Conservation (phyloP, 2,888 invertebrate genomes). For the Dysmachus trigonus region DNA sequence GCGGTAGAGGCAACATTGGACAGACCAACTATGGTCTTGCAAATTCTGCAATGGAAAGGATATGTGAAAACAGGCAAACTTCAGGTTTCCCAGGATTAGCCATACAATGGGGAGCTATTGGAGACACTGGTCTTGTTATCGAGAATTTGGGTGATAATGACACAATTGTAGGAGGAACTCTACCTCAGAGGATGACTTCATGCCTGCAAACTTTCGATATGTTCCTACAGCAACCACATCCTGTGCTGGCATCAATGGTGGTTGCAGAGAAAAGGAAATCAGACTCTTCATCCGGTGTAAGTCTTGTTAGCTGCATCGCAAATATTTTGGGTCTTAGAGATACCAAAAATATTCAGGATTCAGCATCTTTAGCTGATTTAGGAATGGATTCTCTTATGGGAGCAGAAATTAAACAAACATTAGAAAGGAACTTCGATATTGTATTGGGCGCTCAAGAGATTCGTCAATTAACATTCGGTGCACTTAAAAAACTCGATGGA, state of each 20-base stretch:
- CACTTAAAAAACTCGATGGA: conserved; percentile 69
- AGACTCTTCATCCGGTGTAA: conserved; percentile 68
- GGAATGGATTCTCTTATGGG: conserved; percentile 99
- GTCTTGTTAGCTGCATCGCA: conserved; percentile 81
- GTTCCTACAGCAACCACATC: conserved; percentile 89
- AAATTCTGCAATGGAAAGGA: conserved; percentile 97
- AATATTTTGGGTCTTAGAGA: conserved; percentile 94
- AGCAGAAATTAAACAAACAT: conserved; percentile 96
- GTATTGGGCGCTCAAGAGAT: conserved; percentile 92
- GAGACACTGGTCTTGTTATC: conserved; percentile 93
- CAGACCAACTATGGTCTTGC: conserved; percentile 97
- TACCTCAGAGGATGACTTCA: conserved; percentile 95
- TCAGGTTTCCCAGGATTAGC: conserved; percentile 88
- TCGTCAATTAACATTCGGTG: conserved; percentile 81
- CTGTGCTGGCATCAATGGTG: conserved; percentile 84
- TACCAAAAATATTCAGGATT: conserved; percentile 76
- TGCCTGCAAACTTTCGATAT: conserved; percentile 88
- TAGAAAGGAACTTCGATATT: conserved; percentile 92
- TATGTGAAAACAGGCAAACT: conserved; percentile 84
- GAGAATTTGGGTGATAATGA: conserved; percentile 91
- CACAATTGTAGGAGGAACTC: conserved; percentile 91
- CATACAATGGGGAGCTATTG: conserved; percentile 99
- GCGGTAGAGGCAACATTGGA: conserved; percentile 96
- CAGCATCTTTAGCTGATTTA: conserved; percentile 87
- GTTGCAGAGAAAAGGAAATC: conserved; percentile 83